Evolutionary conservation across 2,797 vertebrate species (phyloP), one percentile per base, ranked within the genome.

Genomic region (Myioborus miniatus): DNA sequence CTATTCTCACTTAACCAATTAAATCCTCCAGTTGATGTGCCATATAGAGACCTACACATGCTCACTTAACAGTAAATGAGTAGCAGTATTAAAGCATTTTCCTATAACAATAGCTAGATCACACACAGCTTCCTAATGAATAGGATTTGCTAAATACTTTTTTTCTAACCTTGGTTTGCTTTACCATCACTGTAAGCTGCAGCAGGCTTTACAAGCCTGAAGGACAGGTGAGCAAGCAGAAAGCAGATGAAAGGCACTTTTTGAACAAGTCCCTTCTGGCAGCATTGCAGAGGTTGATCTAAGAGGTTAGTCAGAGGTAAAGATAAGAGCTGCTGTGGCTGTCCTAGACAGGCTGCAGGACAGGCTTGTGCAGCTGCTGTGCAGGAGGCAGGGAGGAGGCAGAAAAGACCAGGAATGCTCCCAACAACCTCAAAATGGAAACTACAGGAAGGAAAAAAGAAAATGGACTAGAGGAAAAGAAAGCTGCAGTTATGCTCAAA

Each of bases 151-250:
- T 56, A 67, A 68, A 74, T 44, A 44, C 6, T 4, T 63, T n/a
- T 59, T 41, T 83, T 41, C 76, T 64, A 29, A 36, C 19, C 67
- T 70, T 64, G 27, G 68, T 79, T 87, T 90, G 77, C 60, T 87
- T 90, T 89, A 64, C 60, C 60, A 71, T 49, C 65, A 26, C 65
- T 87, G 64, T 46, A 83, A 83, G 29, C 68, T 80, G 52, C 63
- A 71, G 58, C 36, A 41, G 43, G 46, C 36, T 77, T 91, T 80
- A 82, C 3, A 0, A 92, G 64, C 50, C 75, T 82, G 63, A 83
- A 95, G 90, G 87, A 86, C 71, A 87, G 53, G 69, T 89, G 87
- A 92, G 55, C 29, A 78, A 95, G 87, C 53, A 96, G 56, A 89
- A 87, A 87, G 88, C 20, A 68, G 62, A 82, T 90, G 70, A 97